Percentiles rank a stretch among this genome's conserved stretches.
Conservation (phyloP, 2,888 invertebrate genomes). For the Bhutanitis thaidina region DNA sequence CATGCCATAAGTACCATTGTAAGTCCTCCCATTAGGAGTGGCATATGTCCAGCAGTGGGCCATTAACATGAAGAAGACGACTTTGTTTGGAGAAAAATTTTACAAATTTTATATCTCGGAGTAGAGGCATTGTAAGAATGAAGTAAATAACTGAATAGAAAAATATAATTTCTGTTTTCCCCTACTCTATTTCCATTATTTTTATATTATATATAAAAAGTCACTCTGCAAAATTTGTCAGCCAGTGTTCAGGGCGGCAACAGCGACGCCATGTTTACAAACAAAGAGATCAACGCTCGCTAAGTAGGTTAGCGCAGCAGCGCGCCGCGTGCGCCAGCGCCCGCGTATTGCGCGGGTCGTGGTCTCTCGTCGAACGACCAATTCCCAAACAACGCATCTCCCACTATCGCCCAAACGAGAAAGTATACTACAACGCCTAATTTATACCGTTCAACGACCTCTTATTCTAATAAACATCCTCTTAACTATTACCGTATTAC, state of each 20-base stretch:
- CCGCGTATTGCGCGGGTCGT: constrained; percentile 60
- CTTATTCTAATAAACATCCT: not conserved
- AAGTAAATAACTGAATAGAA: too few species aligned
- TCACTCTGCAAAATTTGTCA: not conserved
- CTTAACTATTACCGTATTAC: not conserved
- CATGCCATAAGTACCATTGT: too few species aligned
- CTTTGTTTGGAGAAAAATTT: too few species aligned
- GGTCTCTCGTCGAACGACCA: constrained; percentile 31
- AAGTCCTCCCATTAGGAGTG: too few species aligned
- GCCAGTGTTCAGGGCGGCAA: constrained; percentile 29
- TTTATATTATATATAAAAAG: too few species aligned
- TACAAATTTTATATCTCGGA: too few species aligned
- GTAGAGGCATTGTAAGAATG: too few species aligned
- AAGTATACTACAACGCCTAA: constrained; percentile 17
- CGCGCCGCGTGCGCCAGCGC: constrained; percentile 35
- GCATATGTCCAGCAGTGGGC: too few species aligned
- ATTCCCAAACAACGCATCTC: constrained; percentile 21
- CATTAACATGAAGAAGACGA: too few species aligned
- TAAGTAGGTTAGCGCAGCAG: constrained; percentile 73
- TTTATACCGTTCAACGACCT: constrained; percentile 16
- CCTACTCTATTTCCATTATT: too few species aligned
- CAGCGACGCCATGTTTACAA: constrained; percentile 75
- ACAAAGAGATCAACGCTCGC: constrained; percentile 78
- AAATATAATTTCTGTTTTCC: too few species aligned
- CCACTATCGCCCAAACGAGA: constrained; percentile 17